A percentile compares a stretch with the other conserved stretches of the same genome.
Conservation (phyloP, 2,113 vertebrate genomes). For the Gyps fulvus region DNA sequence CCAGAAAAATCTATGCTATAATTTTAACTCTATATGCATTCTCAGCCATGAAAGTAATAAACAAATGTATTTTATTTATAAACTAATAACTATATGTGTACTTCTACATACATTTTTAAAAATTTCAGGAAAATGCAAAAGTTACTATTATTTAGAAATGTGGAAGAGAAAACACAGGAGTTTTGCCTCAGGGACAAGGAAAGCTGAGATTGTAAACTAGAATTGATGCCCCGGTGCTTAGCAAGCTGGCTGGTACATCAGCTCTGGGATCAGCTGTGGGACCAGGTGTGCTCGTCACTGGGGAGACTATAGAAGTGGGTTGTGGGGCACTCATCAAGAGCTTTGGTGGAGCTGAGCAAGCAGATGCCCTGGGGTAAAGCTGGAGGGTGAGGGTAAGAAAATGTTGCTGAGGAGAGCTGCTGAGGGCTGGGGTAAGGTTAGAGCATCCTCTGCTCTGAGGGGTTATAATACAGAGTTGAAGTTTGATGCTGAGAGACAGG, state of each 20-base stretch:
- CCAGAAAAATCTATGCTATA: background rate
- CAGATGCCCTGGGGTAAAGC: background rate
- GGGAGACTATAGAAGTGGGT: background rate
- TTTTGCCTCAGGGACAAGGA: background rate
- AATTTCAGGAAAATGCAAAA: background rate
- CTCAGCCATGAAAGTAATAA: background rate
- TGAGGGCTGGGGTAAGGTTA: background rate
- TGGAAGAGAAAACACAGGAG: rapidly evolving
- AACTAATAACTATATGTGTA: background rate
- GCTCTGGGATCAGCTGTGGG: background rate
- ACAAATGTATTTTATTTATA: background rate
- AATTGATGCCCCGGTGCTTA: background rate
- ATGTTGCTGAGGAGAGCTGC: background rate
- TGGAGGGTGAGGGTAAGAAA: background rate
- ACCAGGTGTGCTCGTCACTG: background rate
- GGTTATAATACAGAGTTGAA: rapidly evolving
- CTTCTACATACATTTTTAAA: background rate
- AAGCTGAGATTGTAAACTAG: background rate
- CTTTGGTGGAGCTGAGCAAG: background rate
- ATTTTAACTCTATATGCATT: background rate
- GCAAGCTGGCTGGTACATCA: rapidly evolving
- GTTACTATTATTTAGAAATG: background rate
- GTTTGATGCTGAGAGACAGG: background rate
- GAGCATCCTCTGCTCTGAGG: background rate
- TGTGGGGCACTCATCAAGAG: rapidly evolving